These are phyloP conservation scores for Rhipidura dahli DNA, from an alignment of 2,113 vertebrate genomes.

Conservation along the genomic window DNA sequence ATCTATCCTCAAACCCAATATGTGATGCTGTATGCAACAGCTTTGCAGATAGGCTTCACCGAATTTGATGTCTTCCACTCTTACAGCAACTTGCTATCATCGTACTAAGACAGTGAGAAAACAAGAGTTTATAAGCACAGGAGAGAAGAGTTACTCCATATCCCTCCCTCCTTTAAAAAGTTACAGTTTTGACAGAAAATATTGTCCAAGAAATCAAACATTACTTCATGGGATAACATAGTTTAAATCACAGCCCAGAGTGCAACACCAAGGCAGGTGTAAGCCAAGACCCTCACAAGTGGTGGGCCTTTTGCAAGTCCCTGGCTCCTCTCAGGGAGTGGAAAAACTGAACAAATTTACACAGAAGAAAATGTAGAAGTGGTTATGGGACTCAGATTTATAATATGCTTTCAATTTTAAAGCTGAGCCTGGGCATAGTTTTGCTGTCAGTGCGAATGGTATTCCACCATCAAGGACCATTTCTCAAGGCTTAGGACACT, in stretches of 20 bases:
- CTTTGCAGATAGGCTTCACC: not conserved
- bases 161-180: not conserved
- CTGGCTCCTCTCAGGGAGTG: not conserved
- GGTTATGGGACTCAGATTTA: not conserved
- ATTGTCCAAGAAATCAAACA: not conserved
- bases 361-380: not conserved
- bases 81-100: not conserved
- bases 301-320: not conserved
- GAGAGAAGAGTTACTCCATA: not conserved
- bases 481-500: not conserved
- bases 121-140: not conserved
- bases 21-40: not conserved
- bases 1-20: not conserved
- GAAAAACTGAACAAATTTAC: not conserved
- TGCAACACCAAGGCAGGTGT: not conserved
- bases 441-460: fast-evolving
- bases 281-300: not conserved
- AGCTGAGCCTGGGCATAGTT: not conserved
- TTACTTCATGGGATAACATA: not conserved
- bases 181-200: not conserved
- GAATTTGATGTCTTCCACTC: not conserved
- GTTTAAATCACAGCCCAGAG: not conserved
- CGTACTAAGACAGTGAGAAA: not conserved
- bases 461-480: not conserved
- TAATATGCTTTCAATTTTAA: not conserved